Conservation (phyloP, 2,113 vertebrate genomes). For the Synchiropus splendidus region DNA sequence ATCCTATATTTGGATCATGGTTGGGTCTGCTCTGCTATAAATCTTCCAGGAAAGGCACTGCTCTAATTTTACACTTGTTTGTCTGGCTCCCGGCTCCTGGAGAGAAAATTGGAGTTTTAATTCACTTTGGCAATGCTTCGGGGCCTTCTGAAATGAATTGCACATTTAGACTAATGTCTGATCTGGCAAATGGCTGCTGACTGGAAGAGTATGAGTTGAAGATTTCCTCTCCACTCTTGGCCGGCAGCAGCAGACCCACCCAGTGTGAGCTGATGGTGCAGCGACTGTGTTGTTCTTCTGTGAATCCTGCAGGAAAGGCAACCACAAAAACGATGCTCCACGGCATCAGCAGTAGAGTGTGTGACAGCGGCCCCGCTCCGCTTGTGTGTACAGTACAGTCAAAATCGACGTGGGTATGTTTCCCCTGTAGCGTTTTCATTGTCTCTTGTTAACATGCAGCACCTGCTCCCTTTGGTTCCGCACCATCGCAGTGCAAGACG, state of each 20-base stretch:
- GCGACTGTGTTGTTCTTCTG: conserved; percentile 29
- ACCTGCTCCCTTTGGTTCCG: conserved; percentile 7
- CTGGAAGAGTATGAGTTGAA: conserved; percentile 21
- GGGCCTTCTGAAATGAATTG: conserved; percentile 2
- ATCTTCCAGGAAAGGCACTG: no score
- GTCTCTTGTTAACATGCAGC: not conserved
- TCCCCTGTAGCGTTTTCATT: conserved; percentile 10
- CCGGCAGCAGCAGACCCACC: conserved; percentile 20
- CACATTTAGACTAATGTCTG: conserved; percentile 17
- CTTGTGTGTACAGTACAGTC: no score
- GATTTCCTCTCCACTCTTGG: conserved; percentile 22
- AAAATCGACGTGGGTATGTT: conserved; percentile 10
- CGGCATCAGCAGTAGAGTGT: conserved; percentile 8
- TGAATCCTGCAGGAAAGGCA: conserved; percentile 21
- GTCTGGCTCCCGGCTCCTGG: no score
- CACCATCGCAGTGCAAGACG: conserved; percentile 5
- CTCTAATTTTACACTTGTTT: no score
- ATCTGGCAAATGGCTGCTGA: conserved; percentile 15
- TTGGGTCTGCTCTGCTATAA: no score
- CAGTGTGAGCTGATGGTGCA: conserved; percentile 30
- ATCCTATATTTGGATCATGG: no score
- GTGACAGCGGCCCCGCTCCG: no score
- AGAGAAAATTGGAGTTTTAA: conserved; percentile 16
- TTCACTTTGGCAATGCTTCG: conserved; percentile 22
- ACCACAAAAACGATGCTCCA: conserved; percentile 34